These are phyloP conservation scores for Atta colombica DNA, from an alignment of 1,140 invertebrate genomes.

Conservation along the genomic window DNA sequence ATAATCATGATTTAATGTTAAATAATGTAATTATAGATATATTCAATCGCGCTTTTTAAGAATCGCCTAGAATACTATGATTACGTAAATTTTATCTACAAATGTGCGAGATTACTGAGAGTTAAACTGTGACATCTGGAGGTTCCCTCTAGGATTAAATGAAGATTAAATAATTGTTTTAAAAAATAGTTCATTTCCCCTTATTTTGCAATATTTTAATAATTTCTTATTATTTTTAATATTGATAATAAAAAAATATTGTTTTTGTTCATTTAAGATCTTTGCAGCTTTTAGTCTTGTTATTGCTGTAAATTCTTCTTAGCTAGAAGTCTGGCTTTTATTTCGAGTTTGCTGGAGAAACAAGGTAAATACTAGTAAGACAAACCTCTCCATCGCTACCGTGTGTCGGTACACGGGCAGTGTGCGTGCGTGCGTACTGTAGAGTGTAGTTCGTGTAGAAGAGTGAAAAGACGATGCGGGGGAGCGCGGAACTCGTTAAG, in stretches of 20 bases:
- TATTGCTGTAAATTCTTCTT: background rate
- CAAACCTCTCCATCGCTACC: slow-evolving; percentile 54
- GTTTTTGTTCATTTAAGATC: background rate
- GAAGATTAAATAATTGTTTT: background rate
- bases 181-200: background rate
- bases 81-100: too few relatives aligned
- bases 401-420: background rate
- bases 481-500: slow-evolving; percentile 79
- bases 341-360: background rate
- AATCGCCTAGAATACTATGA: too few relatives aligned
- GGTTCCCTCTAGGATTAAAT: background rate
- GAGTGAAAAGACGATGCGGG: slow-evolving; percentile 49
- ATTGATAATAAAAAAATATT: background rate
- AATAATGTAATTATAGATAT: background rate
- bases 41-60: background rate
- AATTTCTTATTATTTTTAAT: background rate
- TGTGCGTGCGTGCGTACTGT: slow-evolving; percentile 55
- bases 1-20: background rate
- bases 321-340: background rate
- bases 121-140: too few relatives aligned
- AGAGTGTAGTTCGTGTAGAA: slow-evolving; percentile 65
- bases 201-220: background rate
- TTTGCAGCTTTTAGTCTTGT: background rate
- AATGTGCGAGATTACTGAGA: too few relatives aligned
- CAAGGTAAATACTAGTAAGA: slow-evolving; percentile 15